These are phyloP conservation scores for Lycorma delicatula DNA, from an alignment of 1,140 invertebrate genomes.

Conservation along the genomic window DNA sequence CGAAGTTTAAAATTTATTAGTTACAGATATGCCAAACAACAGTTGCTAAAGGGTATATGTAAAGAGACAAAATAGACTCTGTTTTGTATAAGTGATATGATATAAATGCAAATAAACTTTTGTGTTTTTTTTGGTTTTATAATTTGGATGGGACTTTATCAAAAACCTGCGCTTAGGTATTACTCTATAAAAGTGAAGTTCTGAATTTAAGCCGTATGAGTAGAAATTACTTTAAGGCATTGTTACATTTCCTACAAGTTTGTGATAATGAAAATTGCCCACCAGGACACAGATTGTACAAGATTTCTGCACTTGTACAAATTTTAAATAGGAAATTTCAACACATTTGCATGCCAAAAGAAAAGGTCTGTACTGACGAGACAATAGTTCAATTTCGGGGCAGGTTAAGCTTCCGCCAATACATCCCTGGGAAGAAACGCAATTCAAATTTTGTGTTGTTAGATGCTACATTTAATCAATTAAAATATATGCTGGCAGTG, in stretches of 20 bases:
- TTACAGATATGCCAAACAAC: no score
- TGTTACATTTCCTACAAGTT: conserved; percentile 31
- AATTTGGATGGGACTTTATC: neutral
- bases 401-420: conserved; percentile 31
- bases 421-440: conserved; percentile 31
- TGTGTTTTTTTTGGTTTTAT: no score
- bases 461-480: conserved; percentile 28
- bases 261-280: conserved; percentile 23
- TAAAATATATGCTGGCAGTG: conserved; percentile 32
- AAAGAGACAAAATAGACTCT: no score
- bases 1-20: no score
- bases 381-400: conserved; percentile 32
- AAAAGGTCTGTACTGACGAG: conserved; percentile 32
- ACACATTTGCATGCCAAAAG: conserved; percentile 22
- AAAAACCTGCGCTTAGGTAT: neutral
- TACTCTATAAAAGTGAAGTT: neutral
- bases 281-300: conserved; percentile 23
- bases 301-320: no score
- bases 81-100: no score
- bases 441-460: conserved; percentile 27
- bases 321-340: conserved; percentile 29
- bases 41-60: no score
- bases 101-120: no score
- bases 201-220: conserved; percentile 28
- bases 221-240: conserved; percentile 31